Evolutionary conservation across 2,797 vertebrate species (phyloP), one percentile per base, ranked within the genome.

Genomic region (Ctenopoma multispine): DNA sequence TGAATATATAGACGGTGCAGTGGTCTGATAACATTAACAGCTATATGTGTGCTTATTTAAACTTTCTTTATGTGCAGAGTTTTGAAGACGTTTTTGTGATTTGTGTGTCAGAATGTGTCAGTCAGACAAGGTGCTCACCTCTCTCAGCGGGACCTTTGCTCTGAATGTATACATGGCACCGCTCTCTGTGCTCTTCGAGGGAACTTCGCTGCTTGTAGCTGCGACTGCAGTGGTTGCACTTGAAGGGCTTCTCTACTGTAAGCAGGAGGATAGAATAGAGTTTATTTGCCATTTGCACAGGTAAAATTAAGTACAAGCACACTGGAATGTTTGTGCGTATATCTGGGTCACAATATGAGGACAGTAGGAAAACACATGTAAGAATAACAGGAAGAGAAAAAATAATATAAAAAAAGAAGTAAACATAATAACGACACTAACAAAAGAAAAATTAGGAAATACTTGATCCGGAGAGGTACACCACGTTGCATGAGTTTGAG

Each of bases 101-200:
- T 11, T 27, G 31, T 29, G 31, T 63, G 36, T 24, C 17, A 68
- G 34, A 69, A 31, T 13, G 47, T n/a, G 31, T 1, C 1, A 13
- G 0, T 20, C 44, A 27, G 15, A 40, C 2, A 5, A 17, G 13
- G 40, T 0, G 67, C 87, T 92, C 75, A 94, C 96, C 95, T 89
- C 83, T 88, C 24, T 91, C 84, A 77, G 86, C 70, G 12, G 77
- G 90, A 89, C 86, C 92, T 80, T 77, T 95, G 90, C 91, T 95
- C 93, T 96, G 96, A 43, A 96, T 92, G 93, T 96, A 98, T 85
- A 93, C 93, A 85, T 98, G 97, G 83, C 96, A 98, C 13, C 96
- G 89, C 72, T 97, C 97, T 84, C 96, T 88, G 94, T 98, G 97
- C 83, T 98, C 97, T 62, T 98, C 96, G 27, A 98, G 88, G 20